Evolutionary conservation across 1,140 invertebrate species (phyloP), one percentile per base, ranked within the genome.

Genomic region (Panagrolaimus sp.): DNA sequence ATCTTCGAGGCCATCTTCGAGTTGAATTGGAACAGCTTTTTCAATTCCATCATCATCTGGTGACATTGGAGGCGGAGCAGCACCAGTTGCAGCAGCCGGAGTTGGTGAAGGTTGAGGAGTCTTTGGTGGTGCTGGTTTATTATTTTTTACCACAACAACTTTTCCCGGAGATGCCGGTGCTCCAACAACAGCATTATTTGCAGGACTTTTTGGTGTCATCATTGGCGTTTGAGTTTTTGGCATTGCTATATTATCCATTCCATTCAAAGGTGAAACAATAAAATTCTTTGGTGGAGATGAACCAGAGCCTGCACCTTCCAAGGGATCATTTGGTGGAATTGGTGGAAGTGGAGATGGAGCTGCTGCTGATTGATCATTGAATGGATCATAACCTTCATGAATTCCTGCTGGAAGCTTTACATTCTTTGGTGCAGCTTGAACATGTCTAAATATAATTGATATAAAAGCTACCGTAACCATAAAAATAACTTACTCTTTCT

Each of bases 301-400:
- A 0, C 21, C 52, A 4, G 14, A 26, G 52, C 52, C 52, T 48
- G 32, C 32, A 4, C 2, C 2, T 38, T 38, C 7, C 32, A 4
- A 4, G 2, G 32, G 32, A 4, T 38, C 32, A 4, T 4, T 4
- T 38, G 32, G 32, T 38, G 2, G 2, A 28, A 2, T 12, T 24
- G 52, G 17, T 2, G 52, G 52, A 2, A 28, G 52, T 6, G 17
- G 15, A 58, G 5, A 17, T 52, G 48, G 48, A 47, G 46, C 8
- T 58, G 52, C 14, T n/a, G 28, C 52, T 5, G 12, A 28, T 12
- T 4, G 52, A 26, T 58, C 52, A 24, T 58, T 58, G 52, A 26
- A 58, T 21, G 52, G 52, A 24, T 58, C 52, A 14, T 58, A 58
- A 28, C 52, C 52, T 14, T 58, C 52, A n/a, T 21, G 52, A 28